These are phyloP conservation scores for Ictalurus punctatus DNA, from an alignment of 2,113 vertebrate species.

Conservation along the genomic window DNA sequence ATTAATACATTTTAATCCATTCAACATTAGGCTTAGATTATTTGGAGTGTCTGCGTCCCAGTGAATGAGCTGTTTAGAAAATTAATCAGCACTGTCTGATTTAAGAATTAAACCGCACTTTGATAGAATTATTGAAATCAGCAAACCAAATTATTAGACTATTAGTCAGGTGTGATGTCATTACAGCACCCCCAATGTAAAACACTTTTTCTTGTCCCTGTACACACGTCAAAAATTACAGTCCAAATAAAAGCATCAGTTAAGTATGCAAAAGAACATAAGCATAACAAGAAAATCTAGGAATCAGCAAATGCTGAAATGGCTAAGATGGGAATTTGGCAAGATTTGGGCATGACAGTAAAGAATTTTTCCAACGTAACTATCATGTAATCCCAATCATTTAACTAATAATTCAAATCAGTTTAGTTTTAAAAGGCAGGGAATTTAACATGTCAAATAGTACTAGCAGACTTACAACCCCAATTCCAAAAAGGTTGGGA, in stretches of 20 bases:
- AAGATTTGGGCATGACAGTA: not conserved
- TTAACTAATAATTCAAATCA: not conserved
- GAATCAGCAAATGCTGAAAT: not conserved
- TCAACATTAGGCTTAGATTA: too few relatives aligned
- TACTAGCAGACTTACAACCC: not conserved
- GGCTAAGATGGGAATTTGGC: too few relatives aligned
- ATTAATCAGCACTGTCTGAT: too few relatives aligned
- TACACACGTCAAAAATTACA: not conserved
- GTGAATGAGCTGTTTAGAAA: too few relatives aligned
- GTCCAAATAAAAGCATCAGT: not conserved
- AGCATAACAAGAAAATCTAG: not conserved
- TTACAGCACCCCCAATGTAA: not conserved
- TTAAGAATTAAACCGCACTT: too few relatives aligned
- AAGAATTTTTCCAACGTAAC: not conserved
- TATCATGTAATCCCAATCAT: not conserved
- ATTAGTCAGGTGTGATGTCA: not conserved
- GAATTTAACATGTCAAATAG: not conserved
- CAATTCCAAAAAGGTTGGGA: too few relatives aligned
- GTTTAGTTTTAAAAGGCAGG: not conserved
- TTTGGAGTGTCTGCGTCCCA: too few relatives aligned
- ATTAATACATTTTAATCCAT: too few relatives aligned
- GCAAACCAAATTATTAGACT: not conserved
- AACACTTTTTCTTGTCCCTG: not conserved
- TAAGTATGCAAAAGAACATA: not conserved
- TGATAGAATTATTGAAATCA: too few relatives aligned